phyloP scores from a whole-genome alignment of 2,888 invertebrate species.

The Acanthosepion lycidas region DNA sequence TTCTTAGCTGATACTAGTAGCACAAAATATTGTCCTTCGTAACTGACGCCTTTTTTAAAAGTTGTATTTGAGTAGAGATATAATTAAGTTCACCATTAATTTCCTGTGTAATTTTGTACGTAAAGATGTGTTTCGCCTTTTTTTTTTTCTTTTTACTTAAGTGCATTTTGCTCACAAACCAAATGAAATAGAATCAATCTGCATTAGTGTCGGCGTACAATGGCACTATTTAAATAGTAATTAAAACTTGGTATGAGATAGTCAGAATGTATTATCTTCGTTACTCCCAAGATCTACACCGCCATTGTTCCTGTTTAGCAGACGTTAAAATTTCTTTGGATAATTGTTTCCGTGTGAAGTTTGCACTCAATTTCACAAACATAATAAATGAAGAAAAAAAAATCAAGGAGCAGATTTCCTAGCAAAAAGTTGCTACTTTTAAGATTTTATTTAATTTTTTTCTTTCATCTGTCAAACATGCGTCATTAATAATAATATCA shows the following conservation, averaged over 20 bases:
- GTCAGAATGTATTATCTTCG: neutral
- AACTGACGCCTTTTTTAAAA: neutral
- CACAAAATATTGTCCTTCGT: too few species aligned
- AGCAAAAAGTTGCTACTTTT: neutral
- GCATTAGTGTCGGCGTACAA: neutral
- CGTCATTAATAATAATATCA: neutral
- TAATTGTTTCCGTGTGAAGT: neutral
- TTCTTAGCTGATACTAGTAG: too few species aligned
- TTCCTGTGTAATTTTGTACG: neutral
- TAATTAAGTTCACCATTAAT: neutral
- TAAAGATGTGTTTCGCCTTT: neutral
- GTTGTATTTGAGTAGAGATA: neutral
- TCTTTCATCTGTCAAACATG: neutral
- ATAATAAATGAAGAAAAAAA: neutral
- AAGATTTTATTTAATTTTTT: neutral
- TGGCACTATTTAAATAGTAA: neutral
- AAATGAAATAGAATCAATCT: neutral
- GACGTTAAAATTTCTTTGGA: neutral
- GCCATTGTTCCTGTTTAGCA: neutral
- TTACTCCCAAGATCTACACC: neutral
- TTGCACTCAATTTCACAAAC: neutral
- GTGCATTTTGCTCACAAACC: neutral
- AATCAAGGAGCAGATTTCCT: neutral
- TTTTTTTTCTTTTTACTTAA: neutral
- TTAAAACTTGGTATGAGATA: neutral